phyloP scores from a whole-genome alignment of 2,888 invertebrate species.

The Argyra leucocephala region DNA sequence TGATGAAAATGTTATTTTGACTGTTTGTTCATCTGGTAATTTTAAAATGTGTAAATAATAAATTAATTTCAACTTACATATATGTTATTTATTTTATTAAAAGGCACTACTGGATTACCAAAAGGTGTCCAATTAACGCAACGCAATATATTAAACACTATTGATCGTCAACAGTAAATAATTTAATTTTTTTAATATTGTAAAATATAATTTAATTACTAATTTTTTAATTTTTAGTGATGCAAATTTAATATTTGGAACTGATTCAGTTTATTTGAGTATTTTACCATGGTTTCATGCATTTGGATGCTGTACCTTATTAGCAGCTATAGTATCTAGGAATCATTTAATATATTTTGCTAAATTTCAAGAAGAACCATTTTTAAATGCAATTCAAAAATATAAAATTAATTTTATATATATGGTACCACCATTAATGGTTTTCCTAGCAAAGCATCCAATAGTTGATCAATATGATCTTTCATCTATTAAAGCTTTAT shows the following conservation, averaged over 20 bases:
- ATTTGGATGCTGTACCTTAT: conserved; percentile 61
- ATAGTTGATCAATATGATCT: conserved; percentile 66
- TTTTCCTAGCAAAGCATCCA: conserved; percentile 75
- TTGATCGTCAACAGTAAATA: conserved; percentile 29
- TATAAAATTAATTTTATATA: conserved; percentile 55
- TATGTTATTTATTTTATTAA: background rate
- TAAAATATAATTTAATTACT: conserved; percentile 6
- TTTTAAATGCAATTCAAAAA: conserved; percentile 55
- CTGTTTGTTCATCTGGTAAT: conserved; percentile 66
- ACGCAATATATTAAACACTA: conserved; percentile 48
- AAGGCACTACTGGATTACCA: conserved; percentile 59
- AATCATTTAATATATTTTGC: conserved; percentile 50
- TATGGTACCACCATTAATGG: conserved; percentile 74
- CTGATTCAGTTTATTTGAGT: conserved; percentile 41
- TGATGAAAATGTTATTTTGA: conserved; percentile 50
- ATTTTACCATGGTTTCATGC: conserved; percentile 78
- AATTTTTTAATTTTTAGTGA: background rate
- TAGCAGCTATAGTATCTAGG: conserved; percentile 51
- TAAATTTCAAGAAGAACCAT: conserved; percentile 65
- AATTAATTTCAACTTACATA: too few species aligned
- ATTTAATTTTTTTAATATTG: background rate
- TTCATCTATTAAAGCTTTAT: conserved; percentile 56
- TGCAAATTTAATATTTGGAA: background rate
- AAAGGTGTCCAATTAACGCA: conserved; percentile 70
- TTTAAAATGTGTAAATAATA: too few species aligned